Evolutionary conservation across 2,113 vertebrate species (phyloP).

Genomic region (Acinonyx jubatus): DNA sequence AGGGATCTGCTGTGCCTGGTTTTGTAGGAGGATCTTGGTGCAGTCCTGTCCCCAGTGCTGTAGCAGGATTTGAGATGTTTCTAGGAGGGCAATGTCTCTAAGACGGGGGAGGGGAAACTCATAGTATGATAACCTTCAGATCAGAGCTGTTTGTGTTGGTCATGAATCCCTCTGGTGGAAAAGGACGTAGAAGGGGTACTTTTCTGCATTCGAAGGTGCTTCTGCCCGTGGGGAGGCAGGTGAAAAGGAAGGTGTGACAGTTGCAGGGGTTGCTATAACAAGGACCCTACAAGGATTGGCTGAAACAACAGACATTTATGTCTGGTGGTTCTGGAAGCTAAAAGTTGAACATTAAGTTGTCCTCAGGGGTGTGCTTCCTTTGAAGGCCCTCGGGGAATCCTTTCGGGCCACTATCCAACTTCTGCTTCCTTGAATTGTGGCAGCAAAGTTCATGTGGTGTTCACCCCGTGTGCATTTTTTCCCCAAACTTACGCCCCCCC

Average conservation of each 20-base stretch:
- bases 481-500: neutral
- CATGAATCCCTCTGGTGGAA: neutral
- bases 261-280: neutral
- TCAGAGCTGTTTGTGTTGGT: neutral
- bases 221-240: no score
- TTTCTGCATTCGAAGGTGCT: neutral
- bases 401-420: neutral
- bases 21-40: no score
- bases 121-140: neutral
- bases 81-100: neutral
- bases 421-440: neutral
- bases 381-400: neutral
- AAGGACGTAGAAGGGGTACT: neutral
- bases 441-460: neutral
- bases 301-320: neutral
- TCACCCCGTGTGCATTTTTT: neutral
- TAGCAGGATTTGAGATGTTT: neutral
- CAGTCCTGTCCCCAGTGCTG: neutral
- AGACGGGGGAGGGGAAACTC: neutral
- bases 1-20: neutral
- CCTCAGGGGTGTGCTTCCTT: neutral
- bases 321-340: neutral
- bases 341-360: neutral
- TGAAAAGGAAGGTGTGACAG: neutral
- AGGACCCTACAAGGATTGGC: neutral